Base-by-base conservation (phyloP, 2,797 vertebrate genomes). In the Etheostoma perlongum region DNA sequence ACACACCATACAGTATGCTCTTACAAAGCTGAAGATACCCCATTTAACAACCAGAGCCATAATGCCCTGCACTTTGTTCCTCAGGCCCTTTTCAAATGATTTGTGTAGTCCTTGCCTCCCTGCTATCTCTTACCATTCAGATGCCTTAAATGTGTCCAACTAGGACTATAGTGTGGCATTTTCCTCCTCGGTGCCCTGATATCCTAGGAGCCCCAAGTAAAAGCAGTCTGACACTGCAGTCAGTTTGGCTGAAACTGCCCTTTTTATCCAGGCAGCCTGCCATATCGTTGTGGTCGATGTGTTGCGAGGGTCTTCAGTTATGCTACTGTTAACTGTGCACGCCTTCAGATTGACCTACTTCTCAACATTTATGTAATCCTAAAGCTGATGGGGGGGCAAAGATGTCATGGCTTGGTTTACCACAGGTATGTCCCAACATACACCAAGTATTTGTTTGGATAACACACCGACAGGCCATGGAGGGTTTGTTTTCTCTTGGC, bases 341-440 rank as follows among this genome's bases (percentile, higher is more conserved):
- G 46, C 79, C 75, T 90, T 85, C 67, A 60, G 66, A 53, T 91
- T 90, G 90, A 93, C 90, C 93, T 87, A 91, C 89, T 92, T 93
- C 88, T 91, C 76, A 84, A 84, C 83, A 84, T 91, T 89, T 88
- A 90, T 93, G 90, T 88, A 90, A 91, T 91, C 67, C 58, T 84
- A 30, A 85, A 81, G 76, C 72, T 80, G 73, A 84, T 72, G 52
- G 73, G 79, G 8, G 23, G 46, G 59, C 27, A 54, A 61, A 53
- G 55, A 48, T 87, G 89, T 83, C 86, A 90, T 88, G 81, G 73
- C 77, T 83, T 92, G 87, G 90, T 92, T 90, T 91, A 90, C 90
- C 91, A 83, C 91, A 91, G 88, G 86, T 92, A 92, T 92, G 88
- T 90, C 91, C 83, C 84, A 83, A 79, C 83, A 78, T 81, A 79